Base-by-base conservation (phyloP, 2,888 invertebrate species). In the Synergus laeviventris region DNA sequence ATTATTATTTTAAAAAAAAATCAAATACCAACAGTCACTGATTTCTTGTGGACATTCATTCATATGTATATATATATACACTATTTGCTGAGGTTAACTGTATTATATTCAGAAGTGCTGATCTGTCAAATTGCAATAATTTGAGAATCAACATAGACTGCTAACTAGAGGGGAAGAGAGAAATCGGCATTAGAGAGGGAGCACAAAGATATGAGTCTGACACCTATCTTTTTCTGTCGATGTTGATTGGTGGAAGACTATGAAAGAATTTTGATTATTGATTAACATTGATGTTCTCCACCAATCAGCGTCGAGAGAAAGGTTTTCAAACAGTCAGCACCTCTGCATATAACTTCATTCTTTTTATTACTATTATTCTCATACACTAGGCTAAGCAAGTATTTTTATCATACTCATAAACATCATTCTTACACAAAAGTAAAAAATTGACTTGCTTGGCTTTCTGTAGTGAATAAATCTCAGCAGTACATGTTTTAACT, bases 11-110 rank as follows among this genome's bases (percentile, higher is more conserved):
- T 8, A 45, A 70, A 70, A 49, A 70, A 70, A 70, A 45, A 31
- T 42, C 12, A 24, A 45, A 31, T 42, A 49, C 31, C 66, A 64
- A 31, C 42, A 39, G 64, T 64, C 39, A 45, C 24, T 70, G 31
- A 70, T 70, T 66, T 70, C 70, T 49, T 54, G 18, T 70, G 31
- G 36, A 70, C 49, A 70, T 36, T 45, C 70, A 70, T 54, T 49
- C 36, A 70, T 45, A 45, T 45, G 24, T 45, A 21, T 49, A 70
- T 45, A 45, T 45, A 45, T 45, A 21, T 49, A 70, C 45, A 45
- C 11, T n/a, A 70, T 42, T 12, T 14, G 49, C 70, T 70, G 66
- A 66, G 31, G 24, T 66, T 5, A 31, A 54, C 54, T 18, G 2
- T 54, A 45, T 66, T 45, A 64, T 64, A 64, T 64, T 42, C 66